Evolutionary conservation across 1,140 invertebrate species (phyloP), one percentile per base, ranked within the genome.

Genomic region (Drosophila elegans): DNA sequence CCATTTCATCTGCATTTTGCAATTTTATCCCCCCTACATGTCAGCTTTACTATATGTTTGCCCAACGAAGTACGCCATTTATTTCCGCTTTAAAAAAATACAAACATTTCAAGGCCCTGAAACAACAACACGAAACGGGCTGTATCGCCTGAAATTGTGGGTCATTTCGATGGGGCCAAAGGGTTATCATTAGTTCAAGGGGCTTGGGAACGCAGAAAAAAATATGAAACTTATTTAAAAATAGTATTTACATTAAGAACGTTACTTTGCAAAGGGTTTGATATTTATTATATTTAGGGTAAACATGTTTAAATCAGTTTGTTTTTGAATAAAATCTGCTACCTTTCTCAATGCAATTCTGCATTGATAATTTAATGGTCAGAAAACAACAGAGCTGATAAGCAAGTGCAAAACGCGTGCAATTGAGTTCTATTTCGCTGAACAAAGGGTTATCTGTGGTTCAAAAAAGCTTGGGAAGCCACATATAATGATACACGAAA

Each of bases 1-100:
- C 56, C 63, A n/a, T 56, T 56, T 41, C 42, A 71, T 69, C 64
- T 49, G 63, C 42, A 71, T 49, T 71, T 59, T 48, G n/a, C 52
- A 46, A 12, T 49, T 56, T 41, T 49, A 57, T 57, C 29, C 64
- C n/a, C 36, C 16, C 34, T 12, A 13, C 27, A 57, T 11, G 34
- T 56, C 36, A 27, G 21, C 5, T 1, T 7, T 6, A 32, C 9
- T n/a, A 13, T 46, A 29, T 32, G 10, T 34, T 27, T 27, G 42
- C 38, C 34, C 49, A 53, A 25, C 51, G 13, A 69, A 48, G 51
- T 55, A 7, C 27, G 27, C n/a, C 27, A 10, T 41, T 71, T 71
- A 41, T 56, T 68, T 68, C 16, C 60, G 42, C 32, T 21, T 21
- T 9, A 39, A 55, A 54, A 66, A 53, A 27, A n/a, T 6, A 44